Percentiles rank a stretch among this genome's conserved stretches.
Conservation (phyloP, 2,888 invertebrate genomes). For the Proisotoma minuta region DNA sequence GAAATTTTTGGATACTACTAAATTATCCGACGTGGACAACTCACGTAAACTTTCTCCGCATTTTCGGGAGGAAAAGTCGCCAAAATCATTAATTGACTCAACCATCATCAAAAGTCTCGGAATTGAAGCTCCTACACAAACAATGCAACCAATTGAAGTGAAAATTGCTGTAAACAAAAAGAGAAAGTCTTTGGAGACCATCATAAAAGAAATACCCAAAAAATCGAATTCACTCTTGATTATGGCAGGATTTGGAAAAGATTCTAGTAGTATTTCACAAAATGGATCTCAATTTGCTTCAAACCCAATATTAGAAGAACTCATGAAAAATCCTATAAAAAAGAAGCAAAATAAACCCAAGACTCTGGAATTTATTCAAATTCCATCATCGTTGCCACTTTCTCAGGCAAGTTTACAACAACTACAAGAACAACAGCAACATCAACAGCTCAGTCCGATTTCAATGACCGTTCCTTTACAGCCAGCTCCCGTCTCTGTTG, state of each 20-base stretch:
- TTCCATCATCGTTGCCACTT: neutral
- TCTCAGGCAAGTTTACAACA: too few species aligned
- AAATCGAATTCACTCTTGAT: neutral
- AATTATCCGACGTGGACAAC: too few species aligned
- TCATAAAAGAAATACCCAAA: conserved; percentile 9
- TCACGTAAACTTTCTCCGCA: too few species aligned
- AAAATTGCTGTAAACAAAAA: neutral
- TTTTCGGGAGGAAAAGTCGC: too few species aligned
- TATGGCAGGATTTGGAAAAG: neutral
- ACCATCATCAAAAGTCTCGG: too few species aligned
- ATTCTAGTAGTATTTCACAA: neutral
- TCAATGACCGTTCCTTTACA: conserved; percentile 8
- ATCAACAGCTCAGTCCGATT: neutral
- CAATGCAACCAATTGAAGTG: too few species aligned
- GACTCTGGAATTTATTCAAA: too few species aligned
- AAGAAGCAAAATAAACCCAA: neutral
- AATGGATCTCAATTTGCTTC: neutral
- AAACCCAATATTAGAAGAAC: conserved; percentile 1
- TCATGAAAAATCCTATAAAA: conserved; percentile 6
- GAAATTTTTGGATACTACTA: too few species aligned
- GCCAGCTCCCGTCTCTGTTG: neutral
- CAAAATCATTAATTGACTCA: too few species aligned
- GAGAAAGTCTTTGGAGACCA: conserved; percentile 7
- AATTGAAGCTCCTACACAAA: too few species aligned
- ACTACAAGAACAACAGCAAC: neutral